Conservation (phyloP, 2,113 vertebrate species). For the Eretmodus cyanostictus region DNA sequence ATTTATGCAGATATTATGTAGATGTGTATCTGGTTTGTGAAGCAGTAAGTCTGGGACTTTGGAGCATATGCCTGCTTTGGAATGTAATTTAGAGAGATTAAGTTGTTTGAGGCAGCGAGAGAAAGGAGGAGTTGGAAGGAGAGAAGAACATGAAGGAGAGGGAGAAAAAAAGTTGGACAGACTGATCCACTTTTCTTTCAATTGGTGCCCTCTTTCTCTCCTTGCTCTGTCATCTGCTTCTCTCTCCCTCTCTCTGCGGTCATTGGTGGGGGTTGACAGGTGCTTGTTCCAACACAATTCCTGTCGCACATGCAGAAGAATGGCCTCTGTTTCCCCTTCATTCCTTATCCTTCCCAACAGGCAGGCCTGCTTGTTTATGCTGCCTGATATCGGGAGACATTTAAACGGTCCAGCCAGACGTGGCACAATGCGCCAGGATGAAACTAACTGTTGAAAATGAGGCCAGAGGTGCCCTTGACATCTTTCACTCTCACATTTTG, state of each 20-base stretch:
- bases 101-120: constrained; percentile 18
- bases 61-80: constrained; percentile 4
- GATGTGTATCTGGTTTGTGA: constrained; percentile 25
- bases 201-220: background rate
- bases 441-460: constrained; percentile 41
- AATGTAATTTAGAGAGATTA: constrained; percentile 31
- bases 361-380: constrained; percentile 59
- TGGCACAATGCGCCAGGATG: constrained; percentile 39
- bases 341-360: constrained; percentile 51
- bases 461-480: constrained; percentile 38
- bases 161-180: background rate
- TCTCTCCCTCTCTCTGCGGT: constrained; percentile 22
- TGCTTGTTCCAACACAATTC: constrained; percentile 67
- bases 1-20: constrained; percentile 37
- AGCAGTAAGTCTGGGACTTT: constrained; percentile 1
- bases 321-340: constrained; percentile 48
- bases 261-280: constrained; percentile 58
- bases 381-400: constrained; percentile 53
- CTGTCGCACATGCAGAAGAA: constrained; percentile 57
- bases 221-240: background rate
- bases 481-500: constrained; percentile 7
- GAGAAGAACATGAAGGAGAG: background rate
- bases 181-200: background rate
- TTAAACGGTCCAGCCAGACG: constrained; percentile 53
- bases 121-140: background rate